Conservation (phyloP, 2,113 vertebrate genomes). For the Grantiella picta region DNA sequence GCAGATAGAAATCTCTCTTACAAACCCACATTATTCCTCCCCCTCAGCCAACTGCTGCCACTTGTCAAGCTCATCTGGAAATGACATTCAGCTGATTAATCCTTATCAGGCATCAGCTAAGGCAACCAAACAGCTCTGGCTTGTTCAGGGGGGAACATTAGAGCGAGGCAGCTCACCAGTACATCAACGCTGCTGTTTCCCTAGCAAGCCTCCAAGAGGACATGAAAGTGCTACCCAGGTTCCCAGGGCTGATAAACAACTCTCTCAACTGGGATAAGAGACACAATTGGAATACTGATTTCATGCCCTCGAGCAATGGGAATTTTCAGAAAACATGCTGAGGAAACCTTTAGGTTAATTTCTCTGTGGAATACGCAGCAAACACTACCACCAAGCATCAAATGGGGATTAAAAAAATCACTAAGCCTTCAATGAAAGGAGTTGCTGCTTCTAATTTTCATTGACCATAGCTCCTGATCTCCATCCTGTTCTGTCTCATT, state of each 20-base stretch:
- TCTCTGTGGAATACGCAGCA: not conserved
- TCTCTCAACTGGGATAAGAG: conserved; percentile 5
- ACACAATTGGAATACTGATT: conserved; percentile 47
- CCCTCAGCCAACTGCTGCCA: conserved; percentile 61
- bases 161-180: not conserved
- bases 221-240: not conserved
- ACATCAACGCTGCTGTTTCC: not conserved
- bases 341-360: conserved; percentile 11
- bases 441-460: not conserved
- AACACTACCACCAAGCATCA: not conserved
- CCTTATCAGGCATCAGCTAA: conserved; percentile 34
- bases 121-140: conserved; percentile 22
- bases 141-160: not conserved
- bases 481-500: not conserved
- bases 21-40: conserved; percentile 50
- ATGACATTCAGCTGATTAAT: conserved; percentile 53
- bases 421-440: not conserved
- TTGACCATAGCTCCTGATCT: not conserved
- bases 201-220: not conserved
- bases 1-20: conserved; percentile 49
- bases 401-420: not conserved
- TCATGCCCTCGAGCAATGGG: conserved; percentile 27
- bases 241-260: conserved; percentile 34
- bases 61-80: conserved; percentile 61
- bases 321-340: conserved; percentile 16